Base-by-base conservation (phyloP, 2,113 vertebrate species). In the Nyctereutes procyonoides region DNA sequence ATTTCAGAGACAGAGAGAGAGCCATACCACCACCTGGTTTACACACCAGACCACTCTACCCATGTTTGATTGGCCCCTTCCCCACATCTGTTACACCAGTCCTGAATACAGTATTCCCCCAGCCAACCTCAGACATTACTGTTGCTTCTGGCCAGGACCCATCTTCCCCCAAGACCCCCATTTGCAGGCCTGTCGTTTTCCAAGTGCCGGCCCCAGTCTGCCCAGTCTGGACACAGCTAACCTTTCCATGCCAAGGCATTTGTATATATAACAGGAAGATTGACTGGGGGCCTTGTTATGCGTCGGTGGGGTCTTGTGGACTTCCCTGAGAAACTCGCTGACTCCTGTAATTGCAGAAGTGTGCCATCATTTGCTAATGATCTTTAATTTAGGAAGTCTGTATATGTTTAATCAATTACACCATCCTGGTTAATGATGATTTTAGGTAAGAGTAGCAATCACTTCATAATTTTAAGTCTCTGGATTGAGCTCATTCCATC, bases 361-460 rank as follows among this genome's bases (percentile, higher is more conserved):
- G 20, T 30, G 22, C 28, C 6, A 48, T 76, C 81, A 90, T 92
- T 81, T 69, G 35, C 92, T 76, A 81, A 82, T 86, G 58, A 38
- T 86, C 79, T 95, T 95, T 95, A 93, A 89, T 93, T 90, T 96
- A 76, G 58, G 22, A 91, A 60, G 95, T 73, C 28, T 95, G 53
- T 85, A 12, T 87, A 77, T 88, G 63, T 82, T 76, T 88, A 77
- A 85, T 86, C 82, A 71, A 48, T 91, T 63, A 88, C 1, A 81
- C 58, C 14, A 0, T 93, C 15, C 53, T 81, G 24, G 58, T 62
- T 87, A 89, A 76, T 96, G 85, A 73, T 30, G 53, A 58, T 91
- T 88, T 94, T 82, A 77, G 38, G 65, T 2, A 48, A 60, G 22
- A 51, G 26, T 35, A 90, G 71, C 55, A 82, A 82, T 82, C 83